Conservation (phyloP, 2,113 vertebrate species). For the Lagenorhynchus albirostris region DNA sequence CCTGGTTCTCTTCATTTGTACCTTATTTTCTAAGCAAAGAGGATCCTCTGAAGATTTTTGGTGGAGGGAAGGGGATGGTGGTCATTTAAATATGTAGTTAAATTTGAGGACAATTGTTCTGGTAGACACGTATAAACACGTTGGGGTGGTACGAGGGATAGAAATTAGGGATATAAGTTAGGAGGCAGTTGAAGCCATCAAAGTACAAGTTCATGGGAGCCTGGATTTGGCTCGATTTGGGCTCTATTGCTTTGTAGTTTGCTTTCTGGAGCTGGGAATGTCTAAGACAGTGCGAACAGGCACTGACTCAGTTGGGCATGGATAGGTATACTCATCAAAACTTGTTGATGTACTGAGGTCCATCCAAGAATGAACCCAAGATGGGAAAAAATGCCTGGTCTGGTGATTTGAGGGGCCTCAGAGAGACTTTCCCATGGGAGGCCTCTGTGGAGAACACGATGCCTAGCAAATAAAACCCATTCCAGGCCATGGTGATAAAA, state of each 20-base stretch:
- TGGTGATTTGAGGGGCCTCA: background rate
- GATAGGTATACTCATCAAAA: background rate
- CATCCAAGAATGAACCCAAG: background rate
- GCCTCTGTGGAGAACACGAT: background rate
- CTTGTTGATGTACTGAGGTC: background rate
- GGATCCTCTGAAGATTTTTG: background rate
- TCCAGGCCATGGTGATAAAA: background rate
- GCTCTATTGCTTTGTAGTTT: background rate
- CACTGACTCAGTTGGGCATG: background rate
- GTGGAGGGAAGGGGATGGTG: background rate
- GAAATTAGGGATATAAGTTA: background rate
- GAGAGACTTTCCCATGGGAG: background rate
- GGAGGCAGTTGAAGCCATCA: background rate
- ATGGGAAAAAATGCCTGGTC: background rate
- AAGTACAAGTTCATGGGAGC: background rate
- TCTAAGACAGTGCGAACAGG: background rate
- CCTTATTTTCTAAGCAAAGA: constrained; percentile 32
- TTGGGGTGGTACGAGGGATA: background rate
- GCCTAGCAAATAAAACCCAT: background rate
- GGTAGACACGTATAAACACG: background rate
- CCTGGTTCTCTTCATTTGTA: constrained; percentile 13
- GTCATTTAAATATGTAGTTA: background rate
- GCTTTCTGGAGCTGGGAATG: background rate
- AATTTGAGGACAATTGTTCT: background rate
- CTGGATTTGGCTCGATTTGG: background rate